A percentile compares a stretch with the other conserved stretches of the same genome.
phyloP scores from a whole-genome alignment of 2,797 vertebrate genomes.

The Pipistrellus nathusii region DNA sequence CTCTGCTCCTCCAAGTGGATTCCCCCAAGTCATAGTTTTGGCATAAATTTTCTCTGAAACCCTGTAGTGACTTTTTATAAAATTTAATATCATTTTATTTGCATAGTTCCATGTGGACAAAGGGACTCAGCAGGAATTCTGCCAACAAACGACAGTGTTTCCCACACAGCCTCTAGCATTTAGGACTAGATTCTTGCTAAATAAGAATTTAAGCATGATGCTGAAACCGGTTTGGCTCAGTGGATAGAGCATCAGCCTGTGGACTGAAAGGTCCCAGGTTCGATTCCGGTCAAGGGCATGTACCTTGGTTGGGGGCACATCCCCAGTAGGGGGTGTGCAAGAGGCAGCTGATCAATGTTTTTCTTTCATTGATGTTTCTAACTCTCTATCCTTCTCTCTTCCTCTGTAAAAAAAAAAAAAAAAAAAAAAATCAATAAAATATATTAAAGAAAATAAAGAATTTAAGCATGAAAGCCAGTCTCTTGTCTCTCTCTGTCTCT shows the following conservation, averaged over 20 bases:
- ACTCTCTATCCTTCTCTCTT: too few species aligned
- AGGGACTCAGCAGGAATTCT: constrained; percentile 42
- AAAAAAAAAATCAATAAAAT: too few species aligned
- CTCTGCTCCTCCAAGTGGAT: not conserved
- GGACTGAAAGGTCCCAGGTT: too few species aligned
- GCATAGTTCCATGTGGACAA: constrained; percentile 24
- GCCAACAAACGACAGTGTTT: constrained; percentile 16
- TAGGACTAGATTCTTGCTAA: constrained; percentile 6
- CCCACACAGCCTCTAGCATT: not conserved
- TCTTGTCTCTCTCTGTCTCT: not conserved
- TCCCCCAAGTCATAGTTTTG: not conserved
- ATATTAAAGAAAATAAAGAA: not conserved
- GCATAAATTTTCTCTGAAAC: constrained; percentile 30
- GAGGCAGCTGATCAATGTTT: too few species aligned
- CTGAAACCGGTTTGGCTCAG: too few species aligned
- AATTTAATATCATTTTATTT: constrained; percentile 58
- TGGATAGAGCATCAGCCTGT: too few species aligned
- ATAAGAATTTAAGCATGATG: not conserved
- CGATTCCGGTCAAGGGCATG: too few species aligned
- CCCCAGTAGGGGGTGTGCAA: too few species aligned
- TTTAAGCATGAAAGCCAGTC: not conserved
- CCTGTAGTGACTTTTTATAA: not conserved
- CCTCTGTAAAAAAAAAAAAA: too few species aligned
- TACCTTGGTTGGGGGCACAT: too few species aligned
- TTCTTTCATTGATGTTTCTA: too few species aligned